Conservation (phyloP, 2,113 vertebrate genomes). For the Psilopsiagon aurifrons region DNA sequence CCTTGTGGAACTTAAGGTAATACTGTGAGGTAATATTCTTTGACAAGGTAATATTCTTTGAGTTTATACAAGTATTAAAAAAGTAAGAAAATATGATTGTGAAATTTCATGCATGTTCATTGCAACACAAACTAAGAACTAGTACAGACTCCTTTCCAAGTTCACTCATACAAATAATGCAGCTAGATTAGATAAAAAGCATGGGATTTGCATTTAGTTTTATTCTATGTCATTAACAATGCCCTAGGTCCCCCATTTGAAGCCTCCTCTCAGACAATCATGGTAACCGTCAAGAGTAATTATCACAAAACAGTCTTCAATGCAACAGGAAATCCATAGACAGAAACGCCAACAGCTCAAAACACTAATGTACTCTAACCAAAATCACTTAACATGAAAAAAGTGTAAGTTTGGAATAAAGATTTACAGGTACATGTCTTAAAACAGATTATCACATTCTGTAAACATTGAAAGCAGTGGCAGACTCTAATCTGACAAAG, state of each 20-base stretch:
- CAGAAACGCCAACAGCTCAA: neutral
- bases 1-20: neutral
- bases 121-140: neutral
- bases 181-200: neutral
- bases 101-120: neutral
- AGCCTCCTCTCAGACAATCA: neutral
- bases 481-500: conserved; percentile 25
- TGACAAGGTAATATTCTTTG: neutral
- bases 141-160: neutral
- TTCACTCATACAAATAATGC: neutral
- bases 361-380: neutral
- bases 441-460: neutral
- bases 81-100: neutral
- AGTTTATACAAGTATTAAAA: neutral
- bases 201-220: neutral
- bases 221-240: neutral
- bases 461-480: neutral
- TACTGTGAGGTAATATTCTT: neutral
- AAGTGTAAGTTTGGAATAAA: neutral
- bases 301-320: neutral
- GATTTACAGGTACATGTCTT: neutral
- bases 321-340: neutral
- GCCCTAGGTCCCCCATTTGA: neutral
- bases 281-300: neutral
- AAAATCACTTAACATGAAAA: neutral